phyloP scores from a whole-genome alignment of 2,888 invertebrate genomes.

The Temnothorax rugatulus region DNA sequence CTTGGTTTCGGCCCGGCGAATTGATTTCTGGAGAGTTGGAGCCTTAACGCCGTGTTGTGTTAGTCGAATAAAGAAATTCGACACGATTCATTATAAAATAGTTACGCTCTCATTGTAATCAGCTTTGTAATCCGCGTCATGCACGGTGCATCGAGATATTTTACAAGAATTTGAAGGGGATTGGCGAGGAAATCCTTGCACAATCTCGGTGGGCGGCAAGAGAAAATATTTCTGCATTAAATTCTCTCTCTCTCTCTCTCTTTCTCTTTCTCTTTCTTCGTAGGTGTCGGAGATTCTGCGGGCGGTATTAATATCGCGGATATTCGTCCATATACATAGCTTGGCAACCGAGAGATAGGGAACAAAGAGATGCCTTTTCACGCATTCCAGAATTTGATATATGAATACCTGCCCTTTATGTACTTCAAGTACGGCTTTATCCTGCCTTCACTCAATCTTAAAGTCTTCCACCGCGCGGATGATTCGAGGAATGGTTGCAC shows the following conservation, averaged over 20 bases:
- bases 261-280: not conserved
- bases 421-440: constrained; percentile 14
- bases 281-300: constrained; percentile 7
- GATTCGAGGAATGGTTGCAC: not conserved
- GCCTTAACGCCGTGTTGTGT: constrained; percentile 11
- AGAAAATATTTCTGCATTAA: constrained; percentile 36
- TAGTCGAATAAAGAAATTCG: not conserved
- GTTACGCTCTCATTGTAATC: constrained; percentile 19
- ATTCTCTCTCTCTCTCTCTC: not conserved
- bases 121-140: not conserved
- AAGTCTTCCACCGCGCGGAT: not conserved
- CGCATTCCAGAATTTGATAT: constrained; percentile 31
- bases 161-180: constrained; percentile 2
- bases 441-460: constrained; percentile 24
- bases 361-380: constrained; percentile 43
- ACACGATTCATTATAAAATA: constrained; percentile 1
- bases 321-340: constrained; percentile 19
- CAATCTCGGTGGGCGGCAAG: constrained; percentile 21
- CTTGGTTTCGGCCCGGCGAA: constrained; percentile 19
- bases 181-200: constrained; percentile 26
- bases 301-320: constrained; percentile 33
- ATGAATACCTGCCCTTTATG: constrained; percentile 45
- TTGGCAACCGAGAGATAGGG: constrained; percentile 18
- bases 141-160: constrained; percentile 5
- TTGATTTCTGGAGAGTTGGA: constrained; percentile 23